Evolutionary conservation across 2,888 invertebrate genomes (phyloP).

Genomic region (Sinotaia quadrata): DNA sequence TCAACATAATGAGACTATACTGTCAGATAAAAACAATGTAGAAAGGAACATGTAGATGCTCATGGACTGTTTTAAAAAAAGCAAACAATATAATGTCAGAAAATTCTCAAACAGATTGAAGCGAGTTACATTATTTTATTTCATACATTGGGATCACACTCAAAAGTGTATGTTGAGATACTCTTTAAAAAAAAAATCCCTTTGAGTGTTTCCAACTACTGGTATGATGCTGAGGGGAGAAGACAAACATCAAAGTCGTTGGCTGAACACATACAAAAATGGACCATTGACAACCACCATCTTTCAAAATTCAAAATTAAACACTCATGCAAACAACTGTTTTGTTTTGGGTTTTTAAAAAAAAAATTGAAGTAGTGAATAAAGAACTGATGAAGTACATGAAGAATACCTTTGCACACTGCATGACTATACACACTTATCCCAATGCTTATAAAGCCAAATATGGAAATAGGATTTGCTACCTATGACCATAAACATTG

Average conservation of each 20-base stretch:
- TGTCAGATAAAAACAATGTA: background rate
- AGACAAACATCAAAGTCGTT: conserved; percentile 29
- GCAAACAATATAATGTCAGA: no score
- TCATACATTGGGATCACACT: no score
- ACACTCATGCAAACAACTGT: conserved; percentile 26
- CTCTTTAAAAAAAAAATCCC: no score
- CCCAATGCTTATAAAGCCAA: conserved; percentile 7
- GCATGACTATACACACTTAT: conserved; percentile 1
- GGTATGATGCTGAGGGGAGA: conserved; percentile 14
- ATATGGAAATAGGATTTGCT: background rate
- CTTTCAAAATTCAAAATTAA: conserved; percentile 26
- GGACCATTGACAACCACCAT: conserved; percentile 27
- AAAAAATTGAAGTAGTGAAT: background rate
- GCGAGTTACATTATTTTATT: no score
- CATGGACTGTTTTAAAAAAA: no score
- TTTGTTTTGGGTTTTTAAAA: conserved; percentile 6
- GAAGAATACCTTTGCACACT: background rate
- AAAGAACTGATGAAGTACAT: background rate
- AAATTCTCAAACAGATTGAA: no score
- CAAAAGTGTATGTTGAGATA: no score
- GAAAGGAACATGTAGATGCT: no score
- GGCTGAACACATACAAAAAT: conserved; percentile 29
- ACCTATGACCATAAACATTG: background rate
- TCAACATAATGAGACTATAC: conserved; percentile 1
- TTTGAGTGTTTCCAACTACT: background rate